Conservation (phyloP, 2,888 invertebrate species). For the Drosophila lutescens region DNA sequence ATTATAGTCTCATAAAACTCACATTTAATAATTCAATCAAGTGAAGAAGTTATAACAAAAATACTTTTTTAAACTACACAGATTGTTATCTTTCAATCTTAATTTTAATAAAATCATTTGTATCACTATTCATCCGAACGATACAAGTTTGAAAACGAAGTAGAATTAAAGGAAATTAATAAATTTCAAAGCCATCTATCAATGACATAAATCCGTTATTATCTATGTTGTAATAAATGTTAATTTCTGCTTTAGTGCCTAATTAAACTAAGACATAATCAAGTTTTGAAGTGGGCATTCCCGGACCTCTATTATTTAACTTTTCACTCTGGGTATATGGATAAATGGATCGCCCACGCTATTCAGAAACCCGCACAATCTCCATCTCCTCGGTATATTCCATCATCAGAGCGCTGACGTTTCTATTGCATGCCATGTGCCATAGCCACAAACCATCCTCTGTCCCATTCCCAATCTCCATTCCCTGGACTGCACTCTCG, state of each 20-base stretch:
- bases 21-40: too few species aligned
- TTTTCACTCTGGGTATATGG: background rate
- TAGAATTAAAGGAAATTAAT: too few species aligned
- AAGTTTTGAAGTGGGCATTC: background rate
- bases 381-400: slow-evolving; percentile 36
- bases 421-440: slow-evolving; percentile 64
- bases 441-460: slow-evolving; percentile 6
- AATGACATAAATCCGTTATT: too few species aligned
- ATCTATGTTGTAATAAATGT: too few species aligned
- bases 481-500: slow-evolving; percentile 61
- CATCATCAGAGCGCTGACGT: slow-evolving; percentile 72
- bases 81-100: too few species aligned
- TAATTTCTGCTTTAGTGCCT: background rate
- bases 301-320: background rate
- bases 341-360: background rate
- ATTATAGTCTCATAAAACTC: too few species aligned
- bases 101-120: too few species aligned
- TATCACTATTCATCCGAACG: too few species aligned
- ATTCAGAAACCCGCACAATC: background rate
- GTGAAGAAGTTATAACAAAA: too few species aligned
- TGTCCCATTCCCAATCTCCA: slow-evolving; percentile 16
- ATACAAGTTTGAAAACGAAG: too few species aligned
- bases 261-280: background rate
- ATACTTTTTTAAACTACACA: too few species aligned
- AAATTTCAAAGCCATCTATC: too few species aligned